phyloP scores from a whole-genome alignment of 2,797 vertebrate genomes.

The Molossus alvarezi region DNA sequence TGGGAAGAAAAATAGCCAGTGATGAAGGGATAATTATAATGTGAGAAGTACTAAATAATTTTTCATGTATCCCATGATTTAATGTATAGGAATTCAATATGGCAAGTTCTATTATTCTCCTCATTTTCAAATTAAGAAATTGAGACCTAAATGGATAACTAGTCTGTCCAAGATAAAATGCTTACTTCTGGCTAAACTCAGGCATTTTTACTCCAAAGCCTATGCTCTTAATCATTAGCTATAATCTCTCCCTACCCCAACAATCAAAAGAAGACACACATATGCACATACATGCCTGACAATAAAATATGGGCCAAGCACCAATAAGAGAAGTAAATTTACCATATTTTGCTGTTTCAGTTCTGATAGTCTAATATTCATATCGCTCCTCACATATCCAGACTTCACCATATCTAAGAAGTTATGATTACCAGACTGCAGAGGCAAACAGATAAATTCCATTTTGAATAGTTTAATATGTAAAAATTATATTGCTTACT shows the following conservation, averaged over 20 bases:
- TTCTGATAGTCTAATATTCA: not conserved
- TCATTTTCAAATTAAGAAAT: slow-evolving; percentile 31
- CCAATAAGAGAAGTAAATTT: not conserved
- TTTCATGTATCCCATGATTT: not conserved
- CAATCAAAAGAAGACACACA: not conserved
- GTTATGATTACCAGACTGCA: slow-evolving; percentile 6
- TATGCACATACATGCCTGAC: not conserved
- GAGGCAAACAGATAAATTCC: slow-evolving; percentile 11
- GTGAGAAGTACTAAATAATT: not conserved
- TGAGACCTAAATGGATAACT: not conserved
- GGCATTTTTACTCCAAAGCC: not conserved
- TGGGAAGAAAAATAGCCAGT: not conserved
- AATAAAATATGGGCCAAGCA: not conserved
- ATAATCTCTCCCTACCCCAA: not conserved
- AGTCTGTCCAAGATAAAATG: not conserved
- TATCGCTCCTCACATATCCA: not conserved
- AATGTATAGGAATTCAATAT: not conserved
- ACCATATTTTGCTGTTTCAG: not conserved
- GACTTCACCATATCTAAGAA: slow-evolving; percentile 10
- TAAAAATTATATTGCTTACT: not conserved
- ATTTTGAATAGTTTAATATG: not conserved
- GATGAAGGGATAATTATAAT: not conserved
- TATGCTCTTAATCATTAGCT: not conserved
- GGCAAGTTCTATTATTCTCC: not conserved
- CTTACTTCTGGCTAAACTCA: not conserved